Conservation (phyloP, 2,113 vertebrate species). For the Recurvirostra avosetta region DNA sequence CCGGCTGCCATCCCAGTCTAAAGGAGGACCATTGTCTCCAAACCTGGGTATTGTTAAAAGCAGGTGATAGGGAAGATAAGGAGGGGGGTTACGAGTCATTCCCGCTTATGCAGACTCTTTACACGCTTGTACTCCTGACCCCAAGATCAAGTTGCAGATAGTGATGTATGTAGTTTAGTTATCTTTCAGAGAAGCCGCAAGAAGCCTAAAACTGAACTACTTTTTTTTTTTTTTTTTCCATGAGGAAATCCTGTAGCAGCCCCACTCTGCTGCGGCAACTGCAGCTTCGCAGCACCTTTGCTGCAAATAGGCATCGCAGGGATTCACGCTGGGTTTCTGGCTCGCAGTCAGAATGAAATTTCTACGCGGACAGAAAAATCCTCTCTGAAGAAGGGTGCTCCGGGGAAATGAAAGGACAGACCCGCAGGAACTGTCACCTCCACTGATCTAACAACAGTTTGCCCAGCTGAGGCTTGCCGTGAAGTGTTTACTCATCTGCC, state of each 20-base stretch:
- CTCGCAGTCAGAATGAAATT: background rate
- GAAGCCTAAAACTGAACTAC: background rate
- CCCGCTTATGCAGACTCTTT: background rate
- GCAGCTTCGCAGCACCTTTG: background rate
- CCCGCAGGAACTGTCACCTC: background rate
- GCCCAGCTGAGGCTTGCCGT: background rate
- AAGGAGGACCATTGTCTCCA: background rate
- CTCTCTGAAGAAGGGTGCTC: background rate
- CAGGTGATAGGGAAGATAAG: background rate
- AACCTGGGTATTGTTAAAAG: background rate
- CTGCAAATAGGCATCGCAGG: background rate
- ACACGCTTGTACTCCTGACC: conserved; percentile 53
- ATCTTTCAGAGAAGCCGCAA: conserved; percentile 34
- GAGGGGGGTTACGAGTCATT: background rate
- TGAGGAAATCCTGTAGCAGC: background rate
- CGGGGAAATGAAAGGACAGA: background rate
- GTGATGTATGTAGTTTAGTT: background rate
- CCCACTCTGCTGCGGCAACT: background rate
- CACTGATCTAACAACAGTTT: background rate
- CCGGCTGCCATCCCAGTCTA: background rate
- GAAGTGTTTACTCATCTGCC: background rate
- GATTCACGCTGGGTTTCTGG: background rate
- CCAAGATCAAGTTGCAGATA: conserved; percentile 48
- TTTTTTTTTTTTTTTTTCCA: background rate
- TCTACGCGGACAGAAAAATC: background rate